phyloP scores from a whole-genome alignment of 2,797 vertebrate genomes.

The Chelidonichthys spinosus region DNA sequence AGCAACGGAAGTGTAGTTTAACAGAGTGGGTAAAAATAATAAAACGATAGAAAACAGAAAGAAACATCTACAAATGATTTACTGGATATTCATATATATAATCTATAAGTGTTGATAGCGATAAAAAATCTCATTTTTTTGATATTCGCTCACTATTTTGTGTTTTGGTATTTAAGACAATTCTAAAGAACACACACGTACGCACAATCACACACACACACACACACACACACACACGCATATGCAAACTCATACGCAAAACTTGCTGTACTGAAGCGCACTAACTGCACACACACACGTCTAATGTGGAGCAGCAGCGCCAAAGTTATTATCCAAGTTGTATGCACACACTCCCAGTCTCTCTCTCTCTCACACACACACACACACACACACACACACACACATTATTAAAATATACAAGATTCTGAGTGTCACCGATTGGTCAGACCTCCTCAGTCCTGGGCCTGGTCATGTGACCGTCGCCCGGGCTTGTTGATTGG shows the following conservation, averaged over 20 bases:
- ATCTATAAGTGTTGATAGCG: constrained; percentile 86
- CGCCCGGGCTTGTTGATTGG: constrained; percentile 65
- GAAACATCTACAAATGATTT: constrained; percentile 85
- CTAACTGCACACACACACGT: constrained; percentile 69
- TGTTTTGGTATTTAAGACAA: constrained; percentile 89
- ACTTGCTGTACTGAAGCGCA: constrained; percentile 75
- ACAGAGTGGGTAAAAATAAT: constrained; percentile 73
- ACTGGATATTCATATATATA: constrained; percentile 89
- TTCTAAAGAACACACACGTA: constrained; percentile 82
- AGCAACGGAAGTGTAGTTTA: constrained; percentile 77
- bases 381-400: constrained; percentile 46
- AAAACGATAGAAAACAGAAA: constrained; percentile 68
- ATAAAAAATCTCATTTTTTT: constrained; percentile 85
- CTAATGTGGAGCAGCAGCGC: constrained; percentile 78
- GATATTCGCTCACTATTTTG: constrained; percentile 86
- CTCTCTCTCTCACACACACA: constrained; percentile 29
- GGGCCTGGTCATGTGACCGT: constrained; percentile 62
- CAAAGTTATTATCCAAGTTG: constrained; percentile 79
- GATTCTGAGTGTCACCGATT: constrained; percentile 83
- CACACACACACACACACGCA: constrained; percentile 46
- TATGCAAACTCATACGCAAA: constrained; percentile 61
- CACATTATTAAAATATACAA: constrained; percentile 87
- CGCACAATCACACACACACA: constrained; percentile 64
- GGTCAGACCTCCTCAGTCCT: constrained; percentile 70
- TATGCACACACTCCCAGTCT: constrained; percentile 63